Percentiles rank a stretch among this genome's conserved stretches.
Conservation (phyloP, 2,113 vertebrate species). For the human (Homo sapiens) region GRCh38 chr1:14944501-14945000, state of each 20-base stretch:
- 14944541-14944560: background rate
- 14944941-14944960: background rate
- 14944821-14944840: fast-evolving
- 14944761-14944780: background rate
- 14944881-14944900: fast-evolving
- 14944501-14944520: background rate
- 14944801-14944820: background rate
- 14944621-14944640: background rate
- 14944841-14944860: background rate
- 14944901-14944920: background rate
- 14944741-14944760: background rate
- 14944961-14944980: background rate
- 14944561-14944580: background rate
- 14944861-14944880: background rate
- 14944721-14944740: background rate
- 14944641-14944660: background rate
- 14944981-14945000: background rate
- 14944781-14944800: background rate
- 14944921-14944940: background rate
- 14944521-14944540: background rate
- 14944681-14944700: background rate
- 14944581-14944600: background rate
- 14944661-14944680: background rate
- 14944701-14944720: background rate
- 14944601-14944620: too few species aligned